Evolutionary conservation across 2,113 vertebrate genomes (phyloP), one percentile per base, ranked within the genome.

Genomic region (Neoarius graeffei): DNA sequence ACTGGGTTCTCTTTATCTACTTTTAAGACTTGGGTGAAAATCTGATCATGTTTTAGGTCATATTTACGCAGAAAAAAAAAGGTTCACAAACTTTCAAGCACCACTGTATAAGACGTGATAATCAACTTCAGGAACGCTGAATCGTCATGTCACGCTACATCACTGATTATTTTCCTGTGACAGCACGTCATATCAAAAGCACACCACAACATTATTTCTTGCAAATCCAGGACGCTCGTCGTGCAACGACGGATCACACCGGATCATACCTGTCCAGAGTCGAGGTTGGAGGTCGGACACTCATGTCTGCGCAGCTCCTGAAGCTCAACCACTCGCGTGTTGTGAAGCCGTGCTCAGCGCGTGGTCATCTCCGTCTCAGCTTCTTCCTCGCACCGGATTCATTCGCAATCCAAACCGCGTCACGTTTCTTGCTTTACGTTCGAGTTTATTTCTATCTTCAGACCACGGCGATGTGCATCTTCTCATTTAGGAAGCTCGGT

Each of bases 251-350:
- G 4, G 52, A 54, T 57, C 82, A n/a, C 81, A 1, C 13, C 23
- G 30, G 50, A 7, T 59, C 87, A 64, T 94, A 96, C 95, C 95
- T 96, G 94, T 96, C 95, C 92, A 95, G 94, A 0, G 95, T 94
- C 5, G 95, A 95, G 87, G 94, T 92, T 42, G 95, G 95, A 0
- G 94, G 94, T 82, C 94, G 94, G 83, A 96, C 87, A 89, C 93
- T 96, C 95, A 96, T 96, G 90, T 88, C 93, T 92, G 92, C 91
- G 84, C 89, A 88, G 91, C 54, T 86, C 66, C 81, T 60, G 88
- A 87, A 90, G 27, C 89, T 91, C 90, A 87, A 93, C 89, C 91
- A 85, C 90, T 93, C 91, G 89, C 87, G 85, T 89, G 50, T 77
- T 56, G 84, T 52, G 67, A 50, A 50, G 7, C 27, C 10, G 35